Conservation (phyloP, 2,113 vertebrate species). For the Labeo rohita region DNA sequence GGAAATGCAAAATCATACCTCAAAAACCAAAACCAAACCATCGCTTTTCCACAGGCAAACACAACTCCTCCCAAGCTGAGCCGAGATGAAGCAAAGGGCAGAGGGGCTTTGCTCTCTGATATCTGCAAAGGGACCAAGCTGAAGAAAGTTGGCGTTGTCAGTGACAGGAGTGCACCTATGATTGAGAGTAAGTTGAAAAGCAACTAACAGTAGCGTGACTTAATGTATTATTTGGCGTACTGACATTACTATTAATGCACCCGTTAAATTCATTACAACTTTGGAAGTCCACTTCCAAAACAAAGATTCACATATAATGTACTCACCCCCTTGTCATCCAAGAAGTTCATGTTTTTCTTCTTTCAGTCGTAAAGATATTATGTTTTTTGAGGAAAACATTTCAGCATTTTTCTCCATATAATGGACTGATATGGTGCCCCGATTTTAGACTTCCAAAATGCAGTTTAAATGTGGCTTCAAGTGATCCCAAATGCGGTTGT, state of each 20-base stretch:
- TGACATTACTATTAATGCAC: background rate
- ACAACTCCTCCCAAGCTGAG: constrained; percentile 81
- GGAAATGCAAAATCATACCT: background rate
- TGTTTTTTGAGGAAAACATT: too few species aligned
- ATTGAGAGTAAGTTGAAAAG: constrained; percentile 85
- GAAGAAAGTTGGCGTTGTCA: constrained; percentile 84
- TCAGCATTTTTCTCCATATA: too few species aligned
- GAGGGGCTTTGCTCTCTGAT: constrained; percentile 87
- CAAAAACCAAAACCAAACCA: background rate
- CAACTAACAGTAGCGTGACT: background rate
- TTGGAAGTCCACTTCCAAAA: too few species aligned
- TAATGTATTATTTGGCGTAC: too few species aligned
- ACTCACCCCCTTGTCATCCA: too few species aligned
- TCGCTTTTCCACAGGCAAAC: constrained; percentile 76
- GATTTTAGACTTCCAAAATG: too few species aligned
- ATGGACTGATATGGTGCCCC: too few species aligned
- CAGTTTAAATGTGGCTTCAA: too few species aligned
- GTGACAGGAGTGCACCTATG: constrained; percentile 88
- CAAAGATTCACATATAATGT: too few species aligned
- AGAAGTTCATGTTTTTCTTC: too few species aligned
- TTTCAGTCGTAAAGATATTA: too few species aligned
- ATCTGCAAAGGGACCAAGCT: constrained; percentile 88
- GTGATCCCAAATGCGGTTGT: too few species aligned
- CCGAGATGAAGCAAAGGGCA: constrained; percentile 83
- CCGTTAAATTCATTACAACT: background rate